These are phyloP conservation scores for Neogobius melanostomus DNA, from an alignment of 2,113 vertebrate species.

Conservation along the genomic window DNA sequence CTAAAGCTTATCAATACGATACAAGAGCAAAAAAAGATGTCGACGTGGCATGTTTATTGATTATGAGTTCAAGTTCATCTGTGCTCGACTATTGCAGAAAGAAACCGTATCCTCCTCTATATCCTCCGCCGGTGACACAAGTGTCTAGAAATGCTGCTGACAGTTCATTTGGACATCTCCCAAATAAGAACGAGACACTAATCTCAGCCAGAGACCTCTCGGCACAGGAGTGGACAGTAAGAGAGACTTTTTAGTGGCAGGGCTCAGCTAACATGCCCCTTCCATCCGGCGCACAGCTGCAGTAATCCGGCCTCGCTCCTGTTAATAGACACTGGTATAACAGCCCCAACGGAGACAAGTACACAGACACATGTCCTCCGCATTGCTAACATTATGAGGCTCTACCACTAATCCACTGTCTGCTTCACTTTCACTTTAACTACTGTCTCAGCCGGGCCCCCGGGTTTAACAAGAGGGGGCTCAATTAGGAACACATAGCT, in stretches of 20 bases:
- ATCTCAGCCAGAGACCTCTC: constrained; percentile 52
- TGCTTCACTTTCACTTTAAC: constrained; percentile 10
- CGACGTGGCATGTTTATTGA: too few relatives aligned
- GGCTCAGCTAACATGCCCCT: constrained; percentile 37
- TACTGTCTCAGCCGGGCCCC: background rate
- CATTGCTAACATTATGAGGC: constrained; percentile 61
- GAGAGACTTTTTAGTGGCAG: constrained; percentile 49
- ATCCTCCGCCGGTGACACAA: background rate
- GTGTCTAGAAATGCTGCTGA: constrained; percentile 2
- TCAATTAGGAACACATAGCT: background rate
- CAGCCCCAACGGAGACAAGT: constrained; percentile 57
- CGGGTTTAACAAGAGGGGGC: background rate
- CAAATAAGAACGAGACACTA: background rate
- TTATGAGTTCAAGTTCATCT: too few relatives aligned
- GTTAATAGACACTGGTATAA: constrained; percentile 58
- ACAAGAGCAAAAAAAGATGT: too few relatives aligned
- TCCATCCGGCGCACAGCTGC: constrained; percentile 39
- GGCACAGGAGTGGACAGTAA: constrained; percentile 63
- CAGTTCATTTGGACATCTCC: background rate
- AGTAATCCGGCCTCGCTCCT: constrained; percentile 43
- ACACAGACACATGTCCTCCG: constrained; percentile 61
- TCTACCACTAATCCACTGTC: constrained; percentile 27
- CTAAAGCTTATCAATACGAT: too few relatives aligned
- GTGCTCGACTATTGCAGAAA: too few relatives aligned
- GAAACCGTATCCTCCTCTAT: background rate